Percentiles rank a stretch among this genome's conserved stretches.
phyloP scores from a whole-genome alignment of 2,888 invertebrate genomes.

The Mamestra brassicae region DNA sequence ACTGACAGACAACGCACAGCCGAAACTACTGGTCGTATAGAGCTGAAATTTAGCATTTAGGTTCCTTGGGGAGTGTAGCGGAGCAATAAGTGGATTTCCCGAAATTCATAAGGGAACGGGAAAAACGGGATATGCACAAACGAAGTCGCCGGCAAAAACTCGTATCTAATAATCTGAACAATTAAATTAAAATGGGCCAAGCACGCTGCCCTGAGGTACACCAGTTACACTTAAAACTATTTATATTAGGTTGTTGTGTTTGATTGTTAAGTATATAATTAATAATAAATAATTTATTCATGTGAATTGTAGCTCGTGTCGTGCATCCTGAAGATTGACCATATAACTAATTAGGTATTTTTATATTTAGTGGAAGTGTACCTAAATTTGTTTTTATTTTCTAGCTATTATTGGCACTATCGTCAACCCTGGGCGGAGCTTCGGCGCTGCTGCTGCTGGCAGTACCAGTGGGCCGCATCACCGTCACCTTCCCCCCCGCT shows the following conservation, averaged over 20 bases:
- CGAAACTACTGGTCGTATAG: too few relatives aligned
- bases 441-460: conserved; percentile 92
- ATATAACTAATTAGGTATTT: background rate
- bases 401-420: conserved; percentile 92
- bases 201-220: background rate
- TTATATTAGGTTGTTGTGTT: background rate
- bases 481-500: conserved; percentile 92
- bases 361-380: too few relatives aligned
- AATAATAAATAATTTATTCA: background rate
- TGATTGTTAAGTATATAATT: too few relatives aligned
- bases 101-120: too few relatives aligned
- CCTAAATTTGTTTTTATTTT: conserved; percentile 25
- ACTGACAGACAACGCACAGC: too few relatives aligned
- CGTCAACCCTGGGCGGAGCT: conserved; percentile 92
- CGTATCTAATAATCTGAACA: background rate
- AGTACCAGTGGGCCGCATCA: conserved; percentile 93
- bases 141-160: too few relatives aligned
- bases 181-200: background rate
- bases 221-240: background rate
- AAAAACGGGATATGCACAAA: too few relatives aligned
- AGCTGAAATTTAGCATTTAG: too few relatives aligned
- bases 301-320: background rate
- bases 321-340: background rate
- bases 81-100: too few relatives aligned
- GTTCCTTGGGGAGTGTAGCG: too few relatives aligned